phyloP scores from a whole-genome alignment of 2,113 vertebrate species.

The Rhadina sibilatrix region DNA sequence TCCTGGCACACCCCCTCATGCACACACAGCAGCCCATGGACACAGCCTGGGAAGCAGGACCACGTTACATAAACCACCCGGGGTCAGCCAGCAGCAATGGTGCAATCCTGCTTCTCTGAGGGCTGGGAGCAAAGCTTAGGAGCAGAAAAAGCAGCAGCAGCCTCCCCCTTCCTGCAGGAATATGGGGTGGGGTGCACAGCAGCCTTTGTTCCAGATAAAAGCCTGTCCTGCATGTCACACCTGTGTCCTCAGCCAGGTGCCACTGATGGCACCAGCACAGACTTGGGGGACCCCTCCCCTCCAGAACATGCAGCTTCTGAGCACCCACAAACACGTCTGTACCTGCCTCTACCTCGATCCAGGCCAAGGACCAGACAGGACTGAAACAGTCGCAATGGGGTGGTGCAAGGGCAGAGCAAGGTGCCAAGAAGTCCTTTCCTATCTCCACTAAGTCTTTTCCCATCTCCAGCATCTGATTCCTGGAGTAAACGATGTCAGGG shows the following conservation, averaged over 20 bases:
- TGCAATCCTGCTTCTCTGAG: not conserved
- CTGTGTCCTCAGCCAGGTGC: not conserved
- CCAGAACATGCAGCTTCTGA: not conserved
- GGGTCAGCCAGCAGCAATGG: not conserved
- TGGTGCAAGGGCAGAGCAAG: not conserved
- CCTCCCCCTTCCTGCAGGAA: not conserved
- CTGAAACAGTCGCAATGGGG: not conserved
- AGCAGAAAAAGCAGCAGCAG: not conserved
- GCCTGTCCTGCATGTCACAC: not conserved
- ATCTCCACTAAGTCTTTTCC: not conserved
- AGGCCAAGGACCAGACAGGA: not conserved
- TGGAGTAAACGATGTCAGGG: not conserved
- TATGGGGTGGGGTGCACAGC: fast-evolving
- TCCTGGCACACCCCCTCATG: not conserved
- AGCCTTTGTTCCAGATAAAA: not conserved
- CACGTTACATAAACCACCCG: not conserved
- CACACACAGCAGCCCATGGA: not conserved
- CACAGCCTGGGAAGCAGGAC: not conserved
- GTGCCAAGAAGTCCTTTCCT: not conserved
- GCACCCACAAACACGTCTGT: not conserved
- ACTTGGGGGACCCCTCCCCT: not conserved
- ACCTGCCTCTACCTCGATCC: not conserved
- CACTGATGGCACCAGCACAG: not conserved
- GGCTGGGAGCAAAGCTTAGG: not conserved
- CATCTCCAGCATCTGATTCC: not conserved